phyloP scores from a whole-genome alignment of 2,797 vertebrate species.

The Cichlasoma orientale region DNA sequence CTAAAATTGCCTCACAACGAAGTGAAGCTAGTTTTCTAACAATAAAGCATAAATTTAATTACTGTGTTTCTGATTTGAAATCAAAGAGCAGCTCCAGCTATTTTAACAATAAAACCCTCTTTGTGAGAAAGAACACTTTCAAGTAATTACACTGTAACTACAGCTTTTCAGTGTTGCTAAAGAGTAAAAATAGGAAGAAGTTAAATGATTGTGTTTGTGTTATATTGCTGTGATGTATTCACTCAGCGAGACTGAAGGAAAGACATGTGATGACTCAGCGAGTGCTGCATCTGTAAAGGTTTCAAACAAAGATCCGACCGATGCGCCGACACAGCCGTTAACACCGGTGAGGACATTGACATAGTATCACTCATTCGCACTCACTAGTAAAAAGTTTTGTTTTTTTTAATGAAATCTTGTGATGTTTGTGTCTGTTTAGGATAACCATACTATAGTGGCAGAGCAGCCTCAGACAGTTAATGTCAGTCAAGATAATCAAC shows the following conservation, averaged over 20 bases:
- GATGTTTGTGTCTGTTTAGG: conserved; percentile 74
- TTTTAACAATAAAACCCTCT: too few species aligned
- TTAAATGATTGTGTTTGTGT: neutral
- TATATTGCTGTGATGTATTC: conserved; percentile 14
- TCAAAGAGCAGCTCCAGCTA: neutral
- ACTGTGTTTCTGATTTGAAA: neutral
- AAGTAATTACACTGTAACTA: neutral
- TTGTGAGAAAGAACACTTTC: neutral
- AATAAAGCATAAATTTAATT: neutral
- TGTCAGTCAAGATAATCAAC: conserved; percentile 20
- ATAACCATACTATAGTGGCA: conserved; percentile 80
- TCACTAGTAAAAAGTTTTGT: neutral
- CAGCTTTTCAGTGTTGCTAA: neutral
- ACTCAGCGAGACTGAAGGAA: conserved; percentile 50
- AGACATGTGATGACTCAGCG: conserved; percentile 21
- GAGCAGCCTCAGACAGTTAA: conserved; percentile 79
- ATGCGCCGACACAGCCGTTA: conserved; percentile 28
- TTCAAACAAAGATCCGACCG: conserved; percentile 24
- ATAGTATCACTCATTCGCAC: neutral
- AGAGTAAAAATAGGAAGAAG: conserved; percentile 1
- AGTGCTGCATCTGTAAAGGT: conserved; percentile 12
- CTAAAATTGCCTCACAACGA: neutral
- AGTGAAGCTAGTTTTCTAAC: neutral
- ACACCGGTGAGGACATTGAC: conserved; percentile 46
- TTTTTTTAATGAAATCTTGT: neutral